Evolutionary conservation across 2,888 invertebrate genomes (phyloP).

Genomic region (Plebejus argus): DNA sequence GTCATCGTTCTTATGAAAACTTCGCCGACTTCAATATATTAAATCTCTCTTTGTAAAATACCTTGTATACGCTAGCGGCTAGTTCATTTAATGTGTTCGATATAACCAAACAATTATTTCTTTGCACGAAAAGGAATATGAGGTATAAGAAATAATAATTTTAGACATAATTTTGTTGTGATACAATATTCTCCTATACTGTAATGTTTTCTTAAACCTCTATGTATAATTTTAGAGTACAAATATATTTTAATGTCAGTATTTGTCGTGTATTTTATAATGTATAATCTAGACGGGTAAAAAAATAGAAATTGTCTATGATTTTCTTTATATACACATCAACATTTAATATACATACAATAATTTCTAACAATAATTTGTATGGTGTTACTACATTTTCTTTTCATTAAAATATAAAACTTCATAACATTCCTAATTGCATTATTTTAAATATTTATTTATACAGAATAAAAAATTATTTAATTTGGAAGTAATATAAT

Average conservation of each 20-base stretch:
- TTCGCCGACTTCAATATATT: background rate
- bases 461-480: background rate
- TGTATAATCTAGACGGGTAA: conserved; percentile 47
- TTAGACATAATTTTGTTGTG: conserved; percentile 36
- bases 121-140: background rate
- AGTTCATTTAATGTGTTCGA: background rate
- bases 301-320: conserved; percentile 49
- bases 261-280: conserved; percentile 41
- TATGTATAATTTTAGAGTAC: conserved; percentile 33
- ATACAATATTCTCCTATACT: conserved; percentile 31
- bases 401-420: conserved; percentile 34
- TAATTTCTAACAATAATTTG: conserved; percentile 46
- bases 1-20: background rate
- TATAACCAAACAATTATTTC: background rate
- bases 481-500: conserved; percentile 6
- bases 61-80: background rate
- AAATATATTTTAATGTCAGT: conserved; percentile 33
- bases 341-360: conserved; percentile 62
- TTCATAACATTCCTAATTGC: conserved; percentile 34
- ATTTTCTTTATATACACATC: conserved; percentile 68
- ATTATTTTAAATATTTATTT: background rate
- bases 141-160: conserved; percentile 37
- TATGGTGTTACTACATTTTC: conserved; percentile 32
- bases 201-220: conserved; percentile 17
- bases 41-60: background rate